These are phyloP conservation scores for Latheticus oryzae DNA, from an alignment of 2,888 invertebrate genomes.

Conservation along the genomic window DNA sequence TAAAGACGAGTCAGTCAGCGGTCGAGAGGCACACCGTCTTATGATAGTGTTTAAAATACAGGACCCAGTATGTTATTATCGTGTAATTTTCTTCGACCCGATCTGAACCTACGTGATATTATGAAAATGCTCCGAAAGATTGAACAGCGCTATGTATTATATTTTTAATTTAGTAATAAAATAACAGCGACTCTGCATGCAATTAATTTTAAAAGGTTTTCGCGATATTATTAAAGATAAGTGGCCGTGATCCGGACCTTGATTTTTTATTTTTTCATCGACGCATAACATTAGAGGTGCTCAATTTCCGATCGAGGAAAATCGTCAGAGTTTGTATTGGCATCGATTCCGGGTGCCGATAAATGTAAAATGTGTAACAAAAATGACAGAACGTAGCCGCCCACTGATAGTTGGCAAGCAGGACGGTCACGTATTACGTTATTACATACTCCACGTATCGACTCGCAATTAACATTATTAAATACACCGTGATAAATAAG, in stretches of 20 bases:
- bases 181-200: constrained; percentile 61
- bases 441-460: constrained; percentile 46
- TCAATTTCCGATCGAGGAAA: constrained; percentile 11
- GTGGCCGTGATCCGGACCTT: constrained; percentile 52
- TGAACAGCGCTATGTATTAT: constrained; percentile 54
- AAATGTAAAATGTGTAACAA: constrained; percentile 53
- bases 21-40: constrained; percentile 36
- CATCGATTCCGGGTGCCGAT: constrained; percentile 24
- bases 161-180: constrained; percentile 64
- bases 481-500: constrained; percentile 42
- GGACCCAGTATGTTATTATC: constrained; percentile 59
- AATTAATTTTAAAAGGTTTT: constrained; percentile 66
- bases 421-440: constrained; percentile 48
- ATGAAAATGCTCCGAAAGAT: constrained; percentile 57
- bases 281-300: constrained; percentile 24
- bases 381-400: constrained; percentile 46
- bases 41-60: constrained; percentile 58
- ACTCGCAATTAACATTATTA: constrained; percentile 48
- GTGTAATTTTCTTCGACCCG: constrained; percentile 58
- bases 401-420: constrained; percentile 40
- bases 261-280: constrained; percentile 40
- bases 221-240: constrained; percentile 66
- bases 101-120: constrained; percentile 53
- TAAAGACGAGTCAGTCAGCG: constrained; percentile 26
- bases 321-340: constrained; percentile 1